These are phyloP conservation scores for Dryobota labecula DNA, from an alignment of 2,888 invertebrate genomes.

Conservation along the genomic window DNA sequence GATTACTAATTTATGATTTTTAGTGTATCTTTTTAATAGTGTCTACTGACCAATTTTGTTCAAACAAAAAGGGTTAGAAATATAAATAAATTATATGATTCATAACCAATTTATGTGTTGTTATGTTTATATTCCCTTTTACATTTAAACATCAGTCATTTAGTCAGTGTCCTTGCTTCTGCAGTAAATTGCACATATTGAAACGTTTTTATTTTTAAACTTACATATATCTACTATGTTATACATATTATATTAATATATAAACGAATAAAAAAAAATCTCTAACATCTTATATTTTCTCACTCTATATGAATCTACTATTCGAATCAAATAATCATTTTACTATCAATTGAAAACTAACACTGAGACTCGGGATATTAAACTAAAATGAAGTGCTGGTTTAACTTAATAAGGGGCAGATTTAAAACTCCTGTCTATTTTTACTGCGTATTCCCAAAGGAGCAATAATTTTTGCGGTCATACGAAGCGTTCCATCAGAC, in stretches of 20 bases:
- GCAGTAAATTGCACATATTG: conserved; percentile 53
- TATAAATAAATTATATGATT: conserved; percentile 12
- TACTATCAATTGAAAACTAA: conserved; percentile 20
- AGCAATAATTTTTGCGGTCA: background rate
- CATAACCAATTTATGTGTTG: background rate
- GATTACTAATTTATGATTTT: background rate
- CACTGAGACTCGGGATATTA: background rate
- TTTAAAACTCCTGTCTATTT: background rate
- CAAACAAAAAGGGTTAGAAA: conserved; percentile 4
- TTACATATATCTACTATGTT: conserved; percentile 25
- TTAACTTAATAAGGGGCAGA: background rate
- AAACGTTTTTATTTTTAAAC: conserved; percentile 44
- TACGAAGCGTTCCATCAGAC: background rate
- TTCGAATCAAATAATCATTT: conserved; percentile 23
- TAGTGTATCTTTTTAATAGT: background rate
- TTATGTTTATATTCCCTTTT: conserved; percentile 24
- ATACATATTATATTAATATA: conserved; percentile 29
- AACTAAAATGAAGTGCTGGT: conserved; percentile 10
- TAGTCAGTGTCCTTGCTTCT: conserved; percentile 23
- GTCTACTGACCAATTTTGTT: conserved; percentile 32
- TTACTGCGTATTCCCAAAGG: background rate
- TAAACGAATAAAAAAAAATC: conserved; percentile 31
- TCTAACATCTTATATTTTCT: conserved; percentile 34
- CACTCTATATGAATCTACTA: conserved; percentile 18
- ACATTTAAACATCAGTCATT: conserved; percentile 31